Base-by-base conservation (phyloP, 2,797 vertebrate species). In the Chanos chanos region DNA sequence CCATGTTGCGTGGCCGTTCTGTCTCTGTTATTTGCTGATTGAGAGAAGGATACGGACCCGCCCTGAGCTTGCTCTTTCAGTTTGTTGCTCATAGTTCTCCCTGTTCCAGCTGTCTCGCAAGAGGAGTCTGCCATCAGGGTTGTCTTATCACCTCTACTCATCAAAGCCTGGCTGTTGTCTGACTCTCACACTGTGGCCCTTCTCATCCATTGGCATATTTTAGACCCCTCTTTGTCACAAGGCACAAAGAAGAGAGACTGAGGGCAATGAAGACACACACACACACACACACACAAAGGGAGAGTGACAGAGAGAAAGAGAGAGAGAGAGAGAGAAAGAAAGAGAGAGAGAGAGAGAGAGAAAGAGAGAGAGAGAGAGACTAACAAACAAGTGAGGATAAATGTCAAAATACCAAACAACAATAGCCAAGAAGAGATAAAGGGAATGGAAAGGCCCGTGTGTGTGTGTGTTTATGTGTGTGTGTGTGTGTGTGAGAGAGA, bases 141-240 rank as follows among this genome's bases (percentile, higher is more conserved):
- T 16, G 33, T 30, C n/a, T 52, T 60, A 60, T 60, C 56, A 63
- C 56, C 47, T 59, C 39, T 59, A 19, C 30, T 16, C 52, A 33
- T 59, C 40, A 60, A 28, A 47, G 7, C 47, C 47, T 47, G 59
- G 40, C 21, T 59, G 33, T 66, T 48, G 60, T 31, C 64, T 60
- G 64, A 34, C 59, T 39, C 24, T 53, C 30, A 53, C 22, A 66
- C 66, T 59, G 54, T 66, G n/a, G 40, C 31, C 40, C 7, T 4
- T n/a, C n/a, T n/a, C n/a, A n/a, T n/a, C n/a, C n/a, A n/a, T n/a
- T n/a, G n/a, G n/a, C n/a, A n/a, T n/a, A n/a, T n/a, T n/a, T n/a
- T n/a, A n/a, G n/a, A n/a, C n/a, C n/a, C n/a, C n/a, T n/a, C n/a
- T n/a, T n/a, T n/a, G n/a, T n/a, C n/a, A 28, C 9, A 27, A 4